Base-by-base conservation (phyloP, 2,113 vertebrate species). In the Leptodactylus fuscus region DNA sequence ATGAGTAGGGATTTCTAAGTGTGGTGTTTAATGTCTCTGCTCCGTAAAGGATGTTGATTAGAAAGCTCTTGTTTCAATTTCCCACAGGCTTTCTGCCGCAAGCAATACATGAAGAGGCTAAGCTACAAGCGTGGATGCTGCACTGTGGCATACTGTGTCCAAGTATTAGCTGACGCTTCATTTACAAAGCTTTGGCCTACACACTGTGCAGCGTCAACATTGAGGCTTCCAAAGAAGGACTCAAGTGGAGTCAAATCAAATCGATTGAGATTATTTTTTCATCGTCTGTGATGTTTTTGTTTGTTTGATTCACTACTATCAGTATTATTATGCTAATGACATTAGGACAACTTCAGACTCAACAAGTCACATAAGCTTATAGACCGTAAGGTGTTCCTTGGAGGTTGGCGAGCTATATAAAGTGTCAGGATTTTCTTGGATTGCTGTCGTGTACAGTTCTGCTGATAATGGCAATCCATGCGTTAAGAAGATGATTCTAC, bases 1-100 rank as follows among this genome's bases (percentile, higher is more conserved):
- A 88, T 85, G 89, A 87, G 74, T 20, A 58, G 75, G 87, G 88
- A 91, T 87, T 91, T 91, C 89, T 90, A 79, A 6, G 2, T 88
- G 83, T 85, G 81, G 85, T 87, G 75, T 87, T 90, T 90, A 91
- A 89, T 80, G 71, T 87, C 89, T 87, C 88, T 62, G 20, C 87
- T 91, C 89, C 81, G 79, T 90, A 88, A 92, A 88, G 79, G 81
- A 79, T 87, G 90, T 93, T 94, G 91, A 90, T 93, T 93, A 93
- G 88, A 87, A 90, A 41, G 65, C 88, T 89, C 44, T 93, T 91
- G 90, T 92, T 93, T 93, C 88, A 85, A 24, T 89, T 90, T 91
- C 90, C 89, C 87, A 85, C 88, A 88, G 90, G 0, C 9, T 74
- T 89, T 92, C 88, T 91, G 89, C 88, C 86, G 91, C 92, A 91